Evolutionary conservation across 2,888 invertebrate genomes (phyloP).

Genomic region (Isoperla grammatica): DNA sequence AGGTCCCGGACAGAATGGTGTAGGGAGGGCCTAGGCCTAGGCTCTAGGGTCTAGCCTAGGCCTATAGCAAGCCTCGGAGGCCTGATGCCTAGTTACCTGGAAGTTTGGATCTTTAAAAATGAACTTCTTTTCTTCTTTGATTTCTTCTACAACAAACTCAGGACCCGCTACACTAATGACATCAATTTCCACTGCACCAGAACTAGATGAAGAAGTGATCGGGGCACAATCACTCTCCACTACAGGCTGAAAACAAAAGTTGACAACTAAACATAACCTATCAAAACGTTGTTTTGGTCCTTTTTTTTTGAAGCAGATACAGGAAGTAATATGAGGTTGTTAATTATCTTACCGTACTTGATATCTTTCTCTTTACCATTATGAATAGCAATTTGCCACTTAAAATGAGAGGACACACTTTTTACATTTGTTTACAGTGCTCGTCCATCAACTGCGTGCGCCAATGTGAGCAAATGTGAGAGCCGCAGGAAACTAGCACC

Average conservation of each 20-base stretch:
- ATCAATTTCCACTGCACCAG: conserved; percentile 21
- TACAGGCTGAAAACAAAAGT: conserved; percentile 19
- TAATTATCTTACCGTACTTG: conserved; percentile 22
- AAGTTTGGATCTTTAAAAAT: conserved; percentile 44
- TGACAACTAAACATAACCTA: background rate
- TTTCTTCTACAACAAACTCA: conserved; percentile 23
- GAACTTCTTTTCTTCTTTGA: conserved; percentile 38
- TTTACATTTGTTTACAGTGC: no score
- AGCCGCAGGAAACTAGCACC: no score
- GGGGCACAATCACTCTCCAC: conserved; percentile 25
- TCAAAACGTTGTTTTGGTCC: background rate
- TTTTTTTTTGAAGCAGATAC: background rate
- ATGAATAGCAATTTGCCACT: no score
- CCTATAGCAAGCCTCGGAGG: no score
- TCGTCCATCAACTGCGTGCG: no score
- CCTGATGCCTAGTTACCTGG: conserved; percentile 42
- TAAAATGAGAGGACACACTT: no score
- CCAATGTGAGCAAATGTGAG: no score
- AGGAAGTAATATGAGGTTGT: background rate
- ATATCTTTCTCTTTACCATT: conserved; percentile 12
- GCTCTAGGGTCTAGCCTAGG: no score
- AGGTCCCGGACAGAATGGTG: no score
- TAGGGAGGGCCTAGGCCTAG: no score
- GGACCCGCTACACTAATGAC: conserved; percentile 3
- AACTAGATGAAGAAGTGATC: conserved; percentile 19